Percentiles rank a stretch among this genome's conserved stretches.
Evolutionary conservation across 1,140 invertebrate genomes (phyloP).

Genomic region (Oncopeltus fasciatus): DNA sequence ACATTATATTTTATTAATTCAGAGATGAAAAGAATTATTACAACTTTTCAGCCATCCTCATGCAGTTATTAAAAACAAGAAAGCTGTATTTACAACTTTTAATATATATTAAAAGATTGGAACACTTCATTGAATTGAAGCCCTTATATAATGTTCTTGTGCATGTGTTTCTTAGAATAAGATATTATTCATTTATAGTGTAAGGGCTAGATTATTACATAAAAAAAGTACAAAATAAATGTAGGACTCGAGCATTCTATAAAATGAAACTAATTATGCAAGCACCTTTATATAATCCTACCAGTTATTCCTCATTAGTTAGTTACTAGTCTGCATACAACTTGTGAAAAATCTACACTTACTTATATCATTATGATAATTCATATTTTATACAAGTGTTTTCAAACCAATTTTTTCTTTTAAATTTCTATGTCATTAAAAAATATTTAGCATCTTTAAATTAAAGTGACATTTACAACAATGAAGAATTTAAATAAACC

Average conservation of each 20-base stretch:
- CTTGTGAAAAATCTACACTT: constrained; percentile 23
- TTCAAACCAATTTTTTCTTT: constrained; percentile 18
- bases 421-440: constrained; percentile 19
- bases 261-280: constrained; percentile 6
- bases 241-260: constrained; percentile 2
- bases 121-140: background rate
- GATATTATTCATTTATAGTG: background rate
- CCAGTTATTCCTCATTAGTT: background rate
- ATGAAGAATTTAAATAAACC: constrained; percentile 21
- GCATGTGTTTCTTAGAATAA: constrained; percentile 2
- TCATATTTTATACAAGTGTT: constrained; percentile 14
- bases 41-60: background rate
- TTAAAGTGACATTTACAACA: constrained; percentile 19
- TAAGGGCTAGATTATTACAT: background rate
- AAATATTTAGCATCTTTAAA: constrained; percentile 19
- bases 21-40: background rate
- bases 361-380: constrained; percentile 17
- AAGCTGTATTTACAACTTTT: constrained; percentile 2
- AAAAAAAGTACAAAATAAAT: background rate
- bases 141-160: background rate
- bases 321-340: constrained; percentile 11
- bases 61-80: background rate
- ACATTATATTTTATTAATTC: too few relatives aligned
- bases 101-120: background rate
- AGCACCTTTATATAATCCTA: constrained; percentile 11